Conservation (phyloP, 2,797 vertebrate species). For the Chiloscyllium punctatum region DNA sequence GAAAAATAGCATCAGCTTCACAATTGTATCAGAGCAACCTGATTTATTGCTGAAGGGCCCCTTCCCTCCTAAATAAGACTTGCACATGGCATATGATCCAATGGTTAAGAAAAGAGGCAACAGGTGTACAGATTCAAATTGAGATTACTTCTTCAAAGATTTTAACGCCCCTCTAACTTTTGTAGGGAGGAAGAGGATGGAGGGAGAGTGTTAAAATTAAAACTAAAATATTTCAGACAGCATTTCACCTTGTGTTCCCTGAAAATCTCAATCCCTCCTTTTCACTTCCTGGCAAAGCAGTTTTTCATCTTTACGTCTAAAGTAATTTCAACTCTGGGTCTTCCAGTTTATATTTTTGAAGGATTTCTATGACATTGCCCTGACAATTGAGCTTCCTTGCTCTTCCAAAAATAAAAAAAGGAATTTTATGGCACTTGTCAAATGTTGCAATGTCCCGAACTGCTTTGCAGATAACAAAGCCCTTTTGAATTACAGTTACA, state of each 20-base stretch:
- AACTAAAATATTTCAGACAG: background rate
- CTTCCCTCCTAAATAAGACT: no score
- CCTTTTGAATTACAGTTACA: background rate
- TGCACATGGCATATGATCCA: no score
- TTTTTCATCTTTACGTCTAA: background rate
- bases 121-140: no score
- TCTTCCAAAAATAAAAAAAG: background rate
- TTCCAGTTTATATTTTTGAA: background rate
- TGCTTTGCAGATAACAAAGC: background rate
- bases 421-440: background rate
- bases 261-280: background rate
- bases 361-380: background rate
- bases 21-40: no score
- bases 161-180: background rate
- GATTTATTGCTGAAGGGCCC: no score
- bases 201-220: background rate
- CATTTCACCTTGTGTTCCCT: background rate
- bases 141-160: no score
- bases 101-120: no score
- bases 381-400: background rate
- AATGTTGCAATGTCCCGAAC: background rate
- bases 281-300: background rate
- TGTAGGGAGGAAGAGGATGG: background rate
- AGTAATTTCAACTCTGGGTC: background rate
- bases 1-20: no score